A percentile compares a stretch with the other conserved stretches of the same genome.
Conservation (phyloP, 2,797 vertebrate species). For the Hydrolagus colliei region DNA sequence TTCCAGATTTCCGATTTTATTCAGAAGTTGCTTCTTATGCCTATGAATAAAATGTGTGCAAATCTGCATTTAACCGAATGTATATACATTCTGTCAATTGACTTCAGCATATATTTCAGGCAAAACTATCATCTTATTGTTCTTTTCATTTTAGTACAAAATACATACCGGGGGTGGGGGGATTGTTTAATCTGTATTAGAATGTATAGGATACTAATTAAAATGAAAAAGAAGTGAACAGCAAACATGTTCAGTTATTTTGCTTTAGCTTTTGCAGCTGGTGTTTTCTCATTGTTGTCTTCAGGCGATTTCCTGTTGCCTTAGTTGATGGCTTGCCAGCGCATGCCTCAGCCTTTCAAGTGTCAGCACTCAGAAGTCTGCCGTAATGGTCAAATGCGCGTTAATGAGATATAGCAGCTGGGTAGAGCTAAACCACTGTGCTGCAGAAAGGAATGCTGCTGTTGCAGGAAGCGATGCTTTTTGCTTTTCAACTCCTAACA, state of each 20-base stretch:
- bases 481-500: conserved; percentile 37
- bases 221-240: background rate
- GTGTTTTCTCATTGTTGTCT: conserved; percentile 65
- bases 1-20: background rate
- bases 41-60: background rate
- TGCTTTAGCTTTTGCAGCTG: conserved; percentile 63
- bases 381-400: conserved; percentile 59
- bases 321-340: conserved; percentile 66
- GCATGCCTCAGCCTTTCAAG: conserved; percentile 67
- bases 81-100: background rate
- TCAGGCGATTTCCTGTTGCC: conserved; percentile 66
- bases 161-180: too few relatives aligned
- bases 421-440: conserved; percentile 63
- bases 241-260: conserved; percentile 34
- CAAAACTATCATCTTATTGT: background rate
- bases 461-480: conserved; percentile 67
- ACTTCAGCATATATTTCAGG: background rate
- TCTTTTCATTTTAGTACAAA: background rate
- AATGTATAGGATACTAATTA: background rate
- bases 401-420: conserved; percentile 75
- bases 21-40: background rate
- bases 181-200: background rate
- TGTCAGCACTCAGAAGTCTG: conserved; percentile 63
- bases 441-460: conserved; percentile 63
- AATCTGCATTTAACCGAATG: background rate